Evolutionary conservation across 2,797 vertebrate species (phyloP), one percentile per base, ranked within the genome.

Genomic region (Gallinago solitaria): DNA sequence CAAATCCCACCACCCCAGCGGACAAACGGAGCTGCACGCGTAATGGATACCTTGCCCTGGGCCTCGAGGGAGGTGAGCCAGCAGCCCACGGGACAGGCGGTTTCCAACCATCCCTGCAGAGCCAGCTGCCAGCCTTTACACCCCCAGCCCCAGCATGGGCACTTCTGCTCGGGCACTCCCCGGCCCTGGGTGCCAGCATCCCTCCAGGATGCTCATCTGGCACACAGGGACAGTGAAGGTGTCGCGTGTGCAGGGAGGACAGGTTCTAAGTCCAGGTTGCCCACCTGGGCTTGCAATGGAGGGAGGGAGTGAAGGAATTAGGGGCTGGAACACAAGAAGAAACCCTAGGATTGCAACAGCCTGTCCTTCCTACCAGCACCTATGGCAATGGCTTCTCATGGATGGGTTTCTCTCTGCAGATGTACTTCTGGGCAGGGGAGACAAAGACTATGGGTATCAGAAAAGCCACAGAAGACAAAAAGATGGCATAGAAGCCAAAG

Each of bases 151-250:
- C 78, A 84, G 48, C 5, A 2, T 0, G 0, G 12, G 20, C 56
- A 30, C 69, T 75, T 54, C 10, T 5, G 69, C 67, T 82, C 7
- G 4, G 90, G 57, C 73, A 61, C 76, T 45, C 51, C 33, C 60
- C 2, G 9, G 50, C 25, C 59, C 43, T 1, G 0, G 39, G 47
- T 83, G 48, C 25, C 0, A 0, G 37, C 77, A 33, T 27, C 41
- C 83, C 41, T 50, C n/a, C 41, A 77, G 20, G 41, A 50, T 41
- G 50, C 37, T 84, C 47, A 28, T 5, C n/a, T n/a, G 30, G 37
- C 37, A 54, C 0, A 0, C 0, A 32, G 12, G 53, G 80, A 57
- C 25, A 68, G 32, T 32, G 59, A 47, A 68, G 33, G 18, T 18
- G 33, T 15, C 30, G 69, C 7, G 28, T 5, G 16, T 2, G 6